phyloP scores from a whole-genome alignment of 1,140 invertebrate species.

The Meteorus sp. region DNA sequence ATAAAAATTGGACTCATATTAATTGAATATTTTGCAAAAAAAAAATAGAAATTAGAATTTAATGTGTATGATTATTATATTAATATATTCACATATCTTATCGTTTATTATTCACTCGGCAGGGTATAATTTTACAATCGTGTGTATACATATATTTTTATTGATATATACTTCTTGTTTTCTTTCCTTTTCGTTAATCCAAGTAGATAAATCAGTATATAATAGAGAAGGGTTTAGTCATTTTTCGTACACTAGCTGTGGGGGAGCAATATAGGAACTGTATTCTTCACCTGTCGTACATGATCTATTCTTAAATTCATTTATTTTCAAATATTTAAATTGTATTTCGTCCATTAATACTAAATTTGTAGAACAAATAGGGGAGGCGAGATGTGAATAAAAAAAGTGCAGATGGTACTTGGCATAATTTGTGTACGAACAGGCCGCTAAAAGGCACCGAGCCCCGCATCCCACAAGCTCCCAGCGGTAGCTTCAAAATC shows the following conservation, averaged over 20 bases:
- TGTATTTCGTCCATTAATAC: not conserved
- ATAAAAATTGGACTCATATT: no score
- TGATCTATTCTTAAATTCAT: conserved; percentile 5
- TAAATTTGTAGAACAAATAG: not conserved
- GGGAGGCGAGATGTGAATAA: not conserved
- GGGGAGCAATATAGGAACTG: conserved; percentile 48
- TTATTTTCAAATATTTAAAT: not conserved
- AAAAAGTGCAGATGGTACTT: not conserved
- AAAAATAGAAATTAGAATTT: no score
- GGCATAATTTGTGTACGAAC: conserved; percentile 40
- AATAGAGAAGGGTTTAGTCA: conserved; percentile 19
- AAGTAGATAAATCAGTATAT: no score
- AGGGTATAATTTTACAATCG: no score
- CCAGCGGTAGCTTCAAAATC: no score
- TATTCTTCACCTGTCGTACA: conserved; percentile 47
- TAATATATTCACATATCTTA: no score
- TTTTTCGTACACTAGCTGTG: conserved; percentile 22
- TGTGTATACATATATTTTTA: no score
- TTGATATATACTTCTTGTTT: no score
- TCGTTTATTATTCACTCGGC: no score
- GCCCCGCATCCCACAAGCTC: conserved; percentile 43
- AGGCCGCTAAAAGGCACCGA: conserved; percentile 50
- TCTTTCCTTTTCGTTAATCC: not conserved
- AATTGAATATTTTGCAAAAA: no score
- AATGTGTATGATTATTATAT: no score